These are phyloP conservation scores for Tortrix viridana DNA, from an alignment of 2,888 invertebrate species.

Conservation along the genomic window DNA sequence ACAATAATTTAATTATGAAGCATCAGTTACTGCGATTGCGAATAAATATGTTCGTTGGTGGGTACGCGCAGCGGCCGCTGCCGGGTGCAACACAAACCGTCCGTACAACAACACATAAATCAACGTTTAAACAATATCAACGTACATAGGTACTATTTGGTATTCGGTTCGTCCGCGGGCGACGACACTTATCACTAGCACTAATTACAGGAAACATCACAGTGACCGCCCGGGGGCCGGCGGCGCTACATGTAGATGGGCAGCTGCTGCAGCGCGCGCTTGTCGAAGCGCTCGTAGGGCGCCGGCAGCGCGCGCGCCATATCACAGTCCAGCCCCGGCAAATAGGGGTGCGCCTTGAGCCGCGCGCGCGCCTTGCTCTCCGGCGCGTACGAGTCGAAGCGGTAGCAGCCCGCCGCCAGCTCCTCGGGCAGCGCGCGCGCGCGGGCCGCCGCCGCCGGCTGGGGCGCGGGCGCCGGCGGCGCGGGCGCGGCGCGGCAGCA, in stretches of 20 bases:
- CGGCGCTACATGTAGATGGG: constrained; percentile 78
- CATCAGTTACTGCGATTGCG: constrained; percentile 77
- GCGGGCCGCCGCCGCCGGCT: constrained; percentile 48
- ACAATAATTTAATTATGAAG: constrained; percentile 77
- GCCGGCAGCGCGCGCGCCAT: constrained; percentile 72
- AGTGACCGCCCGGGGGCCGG: constrained; percentile 41
- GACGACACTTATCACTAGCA: constrained; percentile 40
- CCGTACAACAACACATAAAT: constrained; percentile 70
- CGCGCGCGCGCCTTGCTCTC: constrained; percentile 59
- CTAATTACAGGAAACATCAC: constrained; percentile 37
- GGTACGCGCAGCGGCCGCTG: constrained; percentile 51
- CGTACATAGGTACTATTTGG: constrained; percentile 79
- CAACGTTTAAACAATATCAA: constrained; percentile 77
- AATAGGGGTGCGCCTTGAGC: constrained; percentile 66
- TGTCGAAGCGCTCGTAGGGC: constrained; percentile 79
- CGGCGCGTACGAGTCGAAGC: constrained; percentile 59
- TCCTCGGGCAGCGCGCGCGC: constrained; percentile 45
- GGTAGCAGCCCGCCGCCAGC: constrained; percentile 54
- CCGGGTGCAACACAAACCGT: constrained; percentile 38
- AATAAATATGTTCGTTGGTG: constrained; percentile 78
- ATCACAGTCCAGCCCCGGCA: constrained; percentile 71
- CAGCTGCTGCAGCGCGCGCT: constrained; percentile 81
- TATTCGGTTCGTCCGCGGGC: constrained; percentile 65
- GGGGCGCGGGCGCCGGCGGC: constrained; percentile 57
- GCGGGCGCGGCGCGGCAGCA: constrained; percentile 50